Evolutionary conservation across 2,113 vertebrate genomes (phyloP).

Genomic region (Miniopterus natalensis): DNA sequence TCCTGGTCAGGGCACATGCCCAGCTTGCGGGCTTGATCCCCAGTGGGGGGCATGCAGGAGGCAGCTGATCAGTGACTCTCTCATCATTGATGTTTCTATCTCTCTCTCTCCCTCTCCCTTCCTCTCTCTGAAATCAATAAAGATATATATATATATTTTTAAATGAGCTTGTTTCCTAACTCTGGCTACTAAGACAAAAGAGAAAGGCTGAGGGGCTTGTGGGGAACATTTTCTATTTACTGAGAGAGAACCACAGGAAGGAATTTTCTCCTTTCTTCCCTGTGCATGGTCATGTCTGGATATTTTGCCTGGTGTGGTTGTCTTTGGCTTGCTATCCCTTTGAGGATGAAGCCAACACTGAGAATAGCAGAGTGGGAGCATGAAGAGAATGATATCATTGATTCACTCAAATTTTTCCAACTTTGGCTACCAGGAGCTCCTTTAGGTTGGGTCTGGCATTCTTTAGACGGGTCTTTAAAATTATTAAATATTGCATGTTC

Average conservation of each 20-base stretch:
- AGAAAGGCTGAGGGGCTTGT: not conserved
- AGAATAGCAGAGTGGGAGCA: not conserved
- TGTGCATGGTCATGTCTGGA: not conserved
- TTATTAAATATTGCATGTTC: not conserved
- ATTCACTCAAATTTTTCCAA: not conserved
- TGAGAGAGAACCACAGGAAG: not conserved
- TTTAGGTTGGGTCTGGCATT: not conserved
- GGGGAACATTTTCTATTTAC: not conserved
- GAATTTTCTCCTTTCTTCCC: not conserved
- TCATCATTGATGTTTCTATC: too few species aligned
- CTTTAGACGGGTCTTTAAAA: not conserved
- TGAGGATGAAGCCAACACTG: not conserved
- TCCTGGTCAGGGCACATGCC: too few species aligned
- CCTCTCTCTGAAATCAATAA: too few species aligned
- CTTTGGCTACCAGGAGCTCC: not conserved
- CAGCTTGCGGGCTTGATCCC: too few species aligned
- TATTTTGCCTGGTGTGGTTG: not conserved
- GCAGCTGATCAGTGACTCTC: too few species aligned
- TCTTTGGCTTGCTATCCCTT: not conserved
- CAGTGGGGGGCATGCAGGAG: too few species aligned
- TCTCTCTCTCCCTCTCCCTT: too few species aligned
- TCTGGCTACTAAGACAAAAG: constrained; percentile 16
- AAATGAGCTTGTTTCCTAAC: constrained; percentile 1
- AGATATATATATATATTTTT: too few species aligned
- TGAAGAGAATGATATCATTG: not conserved